Base-by-base conservation (phyloP, 2,113 vertebrate species). In the Lampris incognitus region DNA sequence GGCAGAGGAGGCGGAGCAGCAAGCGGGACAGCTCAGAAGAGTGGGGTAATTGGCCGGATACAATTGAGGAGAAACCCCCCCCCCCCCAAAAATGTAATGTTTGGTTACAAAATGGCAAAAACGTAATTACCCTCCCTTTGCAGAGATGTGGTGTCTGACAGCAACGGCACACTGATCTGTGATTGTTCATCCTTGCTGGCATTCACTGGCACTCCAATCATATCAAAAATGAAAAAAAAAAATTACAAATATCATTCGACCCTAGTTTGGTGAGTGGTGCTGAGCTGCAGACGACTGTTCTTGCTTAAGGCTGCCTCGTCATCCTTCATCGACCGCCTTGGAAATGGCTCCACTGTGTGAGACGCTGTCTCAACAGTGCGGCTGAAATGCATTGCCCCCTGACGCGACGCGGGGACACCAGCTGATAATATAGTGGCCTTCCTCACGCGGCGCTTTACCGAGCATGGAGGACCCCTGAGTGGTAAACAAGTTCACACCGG, bases 401-500 rank as follows among this genome's bases (percentile, higher is more conserved):
- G 78, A 71, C 83, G 79, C 59, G 89, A 88, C 83, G 72, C 72
- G 3, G 55, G 74, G 82, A 73, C 81, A 74, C 40, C 75, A 86
- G 84, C 85, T 85, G 84, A 87, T 87, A 83, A 79, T 56, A 79
- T 52, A 63, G 63, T 79, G 82, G 68, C 78, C 85, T 74, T 74
- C 75, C 81, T 68, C 48, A 79, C 85, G 76, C 55, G 70, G 69
- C 83, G 78, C 76, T 86, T 24, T 75, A 76, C 57, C 62, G 10
- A 72, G 77, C 37, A n/a, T 57, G 50, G 71, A 81, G 69, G 38
- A 76, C 48, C 71, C 62, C 72, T 50, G 66, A 79, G 83, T 74
- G 54, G 84, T 83, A 86, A 88, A 91, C 87, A 88, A 83, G 72
- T 70, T 73, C 67, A 85, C 58, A 76, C 64, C 63, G 48, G 76